phyloP scores from a whole-genome alignment of 2,113 vertebrate species.

The Microcebus griseorufus region DNA sequence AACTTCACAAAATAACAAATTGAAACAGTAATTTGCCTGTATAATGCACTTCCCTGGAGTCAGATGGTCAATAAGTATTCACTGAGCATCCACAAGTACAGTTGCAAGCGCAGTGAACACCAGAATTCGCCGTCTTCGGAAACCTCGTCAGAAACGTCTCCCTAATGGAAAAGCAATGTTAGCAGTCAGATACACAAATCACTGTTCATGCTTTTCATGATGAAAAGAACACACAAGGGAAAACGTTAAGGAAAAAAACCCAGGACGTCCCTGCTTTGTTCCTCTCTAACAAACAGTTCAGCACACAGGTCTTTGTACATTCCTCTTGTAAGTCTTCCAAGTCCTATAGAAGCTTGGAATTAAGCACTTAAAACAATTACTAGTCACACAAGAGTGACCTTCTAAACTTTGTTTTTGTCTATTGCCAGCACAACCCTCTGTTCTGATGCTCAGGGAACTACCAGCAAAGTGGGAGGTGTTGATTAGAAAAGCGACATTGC shows the following conservation, averaged over 20 bases:
- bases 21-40: background rate
- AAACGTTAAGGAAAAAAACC: background rate
- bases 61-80: background rate
- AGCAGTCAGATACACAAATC: background rate
- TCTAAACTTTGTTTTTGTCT: background rate
- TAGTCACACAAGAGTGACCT: background rate
- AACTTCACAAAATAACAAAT: constrained; percentile 58
- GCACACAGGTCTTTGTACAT: background rate
- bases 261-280: background rate
- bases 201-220: background rate
- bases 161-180: background rate
- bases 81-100: background rate
- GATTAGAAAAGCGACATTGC: background rate
- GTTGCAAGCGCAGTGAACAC: background rate
- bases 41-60: background rate
- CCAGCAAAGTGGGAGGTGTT: background rate
- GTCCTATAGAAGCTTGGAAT: background rate
- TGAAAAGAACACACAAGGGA: background rate
- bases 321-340: background rate
- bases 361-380: background rate
- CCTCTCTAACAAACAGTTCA: background rate
- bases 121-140: background rate
- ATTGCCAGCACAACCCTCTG: background rate
- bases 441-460: background rate
- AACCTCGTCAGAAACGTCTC: background rate